Percentiles rank a stretch among this genome's conserved stretches.
Conservation (phyloP, 2,797 vertebrate genomes). For the Melanotaenia maccullochi region DNA sequence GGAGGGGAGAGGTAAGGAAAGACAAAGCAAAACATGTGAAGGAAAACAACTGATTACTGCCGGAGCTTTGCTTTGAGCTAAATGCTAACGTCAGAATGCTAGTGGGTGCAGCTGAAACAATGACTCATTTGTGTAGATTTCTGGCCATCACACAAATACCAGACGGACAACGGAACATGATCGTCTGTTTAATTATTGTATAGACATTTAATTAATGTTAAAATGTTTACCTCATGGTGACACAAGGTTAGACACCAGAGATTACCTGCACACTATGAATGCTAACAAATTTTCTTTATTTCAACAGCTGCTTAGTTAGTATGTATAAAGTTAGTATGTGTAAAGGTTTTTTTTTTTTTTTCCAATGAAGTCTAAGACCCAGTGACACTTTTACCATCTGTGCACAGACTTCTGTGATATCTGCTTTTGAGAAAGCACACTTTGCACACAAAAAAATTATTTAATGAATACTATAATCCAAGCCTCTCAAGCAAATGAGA, state of each 20-base stretch:
- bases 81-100: slow-evolving; percentile 1
- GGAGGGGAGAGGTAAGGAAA: not conserved
- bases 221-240: not conserved
- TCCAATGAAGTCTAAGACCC: slow-evolving; percentile 2
- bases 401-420: slow-evolving; percentile 3
- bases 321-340: not conserved
- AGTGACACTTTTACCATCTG: slow-evolving; percentile 4
- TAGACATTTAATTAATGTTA: not conserved
- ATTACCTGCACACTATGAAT: slow-evolving; percentile 1
- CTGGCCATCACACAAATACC: too few relatives aligned
- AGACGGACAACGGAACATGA: not conserved
- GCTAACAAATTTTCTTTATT: not conserved
- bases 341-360: not conserved
- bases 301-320: not conserved
- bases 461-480: slow-evolving; percentile 46
- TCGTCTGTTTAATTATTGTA: not conserved
- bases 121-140: too few relatives aligned
- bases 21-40: slow-evolving; percentile 8
- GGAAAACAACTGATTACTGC: slow-evolving; percentile 15
- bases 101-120: too few relatives aligned
- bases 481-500: slow-evolving; percentile 31
- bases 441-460: slow-evolving; percentile 23
- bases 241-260: not conserved
- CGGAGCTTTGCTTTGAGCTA: slow-evolving; percentile 17
- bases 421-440: slow-evolving; percentile 21